phyloP scores from a whole-genome alignment of 2,797 vertebrate species.

The Merluccius polli region DNA sequence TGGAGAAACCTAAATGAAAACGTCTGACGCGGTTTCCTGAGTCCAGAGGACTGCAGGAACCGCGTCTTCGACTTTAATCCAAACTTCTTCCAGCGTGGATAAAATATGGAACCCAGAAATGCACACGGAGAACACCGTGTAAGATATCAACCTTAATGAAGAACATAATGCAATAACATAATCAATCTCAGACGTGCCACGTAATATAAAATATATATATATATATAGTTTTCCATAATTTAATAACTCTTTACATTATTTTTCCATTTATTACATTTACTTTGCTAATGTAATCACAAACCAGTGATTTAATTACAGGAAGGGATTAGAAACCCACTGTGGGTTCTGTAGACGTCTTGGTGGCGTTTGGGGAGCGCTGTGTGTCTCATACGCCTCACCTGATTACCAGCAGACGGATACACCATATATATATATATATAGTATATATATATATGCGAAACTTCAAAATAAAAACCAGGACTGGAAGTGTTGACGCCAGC shows the following conservation, averaged over 20 bases:
- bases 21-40: too few relatives aligned
- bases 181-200: not conserved
- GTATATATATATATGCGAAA: too few relatives aligned
- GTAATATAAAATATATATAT: not conserved
- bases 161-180: not conserved
- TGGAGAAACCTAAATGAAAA: too few relatives aligned
- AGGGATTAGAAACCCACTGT: conserved; percentile 51
- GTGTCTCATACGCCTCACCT: not conserved
- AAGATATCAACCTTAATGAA: not conserved
- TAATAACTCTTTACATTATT: not conserved
- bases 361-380: not conserved
- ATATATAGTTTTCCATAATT: not conserved
- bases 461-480: not conserved
- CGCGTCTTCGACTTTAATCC: not conserved
- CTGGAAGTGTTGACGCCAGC: not conserved
- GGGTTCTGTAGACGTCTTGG: conserved; percentile 22
- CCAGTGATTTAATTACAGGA: not conserved
- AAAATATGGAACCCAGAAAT: not conserved
- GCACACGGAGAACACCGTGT: not conserved
- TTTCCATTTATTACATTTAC: conserved; percentile 8
- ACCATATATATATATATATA: too few relatives aligned
- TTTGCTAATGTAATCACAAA: conserved; percentile 3
- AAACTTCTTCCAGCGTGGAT: too few relatives aligned
- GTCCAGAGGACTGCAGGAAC: not conserved
- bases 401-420: not conserved